phyloP scores from a whole-genome alignment of 2,888 invertebrate genomes.

The Cataglyphis albicans region DNA sequence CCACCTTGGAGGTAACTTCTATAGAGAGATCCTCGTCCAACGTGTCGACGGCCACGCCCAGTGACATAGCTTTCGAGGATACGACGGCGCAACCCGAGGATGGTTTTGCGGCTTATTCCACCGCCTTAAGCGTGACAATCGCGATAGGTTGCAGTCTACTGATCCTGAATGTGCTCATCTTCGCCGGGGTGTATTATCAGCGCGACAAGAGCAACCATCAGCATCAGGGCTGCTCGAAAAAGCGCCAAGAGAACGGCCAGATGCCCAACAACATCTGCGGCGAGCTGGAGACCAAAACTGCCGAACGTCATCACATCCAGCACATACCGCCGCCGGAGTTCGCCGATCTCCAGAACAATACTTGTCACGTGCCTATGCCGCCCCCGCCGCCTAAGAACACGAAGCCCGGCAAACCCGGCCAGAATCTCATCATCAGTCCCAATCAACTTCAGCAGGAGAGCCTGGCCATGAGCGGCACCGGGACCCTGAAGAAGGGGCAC shows the following conservation, averaged over 20 bases:
- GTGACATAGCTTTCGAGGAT: slow-evolving; percentile 82
- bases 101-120: slow-evolving; percentile 96
- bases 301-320: slow-evolving; percentile 93
- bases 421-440: slow-evolving; percentile 87
- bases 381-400: slow-evolving; percentile 92
- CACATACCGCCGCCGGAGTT: slow-evolving; percentile 94
- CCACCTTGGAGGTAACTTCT: slow-evolving; percentile 80
- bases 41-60: slow-evolving; percentile 79
- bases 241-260: slow-evolving; percentile 93
- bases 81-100: slow-evolving; percentile 89
- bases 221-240: slow-evolving; percentile 86
- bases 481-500: slow-evolving; percentile 90
- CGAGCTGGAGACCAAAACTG: slow-evolving; percentile 91
- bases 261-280: slow-evolving; percentile 96
- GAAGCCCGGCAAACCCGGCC: slow-evolving; percentile 86
- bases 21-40: slow-evolving; percentile 77
- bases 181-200: slow-evolving; percentile 98
- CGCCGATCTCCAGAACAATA: slow-evolving; percentile 92
- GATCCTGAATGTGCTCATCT: slow-evolving; percentile 96
- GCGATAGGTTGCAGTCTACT: slow-evolving; percentile 97
- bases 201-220: slow-evolving; percentile 91
- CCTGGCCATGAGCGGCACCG: slow-evolving; percentile 90
- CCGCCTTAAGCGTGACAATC: slow-evolving; percentile 96
- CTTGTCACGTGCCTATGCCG: slow-evolving; percentile 89
- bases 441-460: slow-evolving; percentile 91